Conservation (phyloP, 2,797 vertebrate genomes). For the Tapera naevia region DNA sequence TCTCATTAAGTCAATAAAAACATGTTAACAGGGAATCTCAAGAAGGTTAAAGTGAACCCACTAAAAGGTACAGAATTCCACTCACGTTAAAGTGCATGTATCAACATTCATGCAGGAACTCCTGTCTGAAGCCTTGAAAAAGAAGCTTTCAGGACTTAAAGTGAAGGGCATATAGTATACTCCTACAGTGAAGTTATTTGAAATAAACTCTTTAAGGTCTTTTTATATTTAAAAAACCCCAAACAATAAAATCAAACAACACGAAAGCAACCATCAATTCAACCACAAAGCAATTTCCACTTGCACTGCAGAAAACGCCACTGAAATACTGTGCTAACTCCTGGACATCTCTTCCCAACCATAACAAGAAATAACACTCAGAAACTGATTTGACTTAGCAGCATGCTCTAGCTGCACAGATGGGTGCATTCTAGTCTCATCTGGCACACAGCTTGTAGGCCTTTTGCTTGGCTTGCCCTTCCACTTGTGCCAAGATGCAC, state of each 20-base stretch:
- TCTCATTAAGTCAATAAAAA: neutral
- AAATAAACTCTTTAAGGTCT: neutral
- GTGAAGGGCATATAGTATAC: neutral
- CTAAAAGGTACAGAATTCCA: neutral
- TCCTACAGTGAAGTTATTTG: neutral
- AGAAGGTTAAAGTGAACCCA: neutral
- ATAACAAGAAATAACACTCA: neutral
- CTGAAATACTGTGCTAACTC: neutral
- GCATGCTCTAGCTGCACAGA: neutral
- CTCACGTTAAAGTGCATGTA: neutral
- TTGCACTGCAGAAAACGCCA: neutral
- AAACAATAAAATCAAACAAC: neutral
- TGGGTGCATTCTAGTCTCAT: neutral
- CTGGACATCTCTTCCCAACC: neutral
- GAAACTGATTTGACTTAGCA: neutral
- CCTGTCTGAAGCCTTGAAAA: neutral
- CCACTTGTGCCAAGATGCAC: neutral
- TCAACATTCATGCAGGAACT: neutral
- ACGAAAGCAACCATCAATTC: neutral
- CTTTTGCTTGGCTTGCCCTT: neutral
- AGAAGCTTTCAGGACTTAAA: neutral
- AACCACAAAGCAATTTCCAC: neutral
- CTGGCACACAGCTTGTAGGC: neutral
- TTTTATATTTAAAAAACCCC: neutral
- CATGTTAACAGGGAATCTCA: neutral